These are phyloP conservation scores for Drosophila nr. fundita DNA, from an alignment of 2,888 invertebrate genomes.

Conservation along the genomic window DNA sequence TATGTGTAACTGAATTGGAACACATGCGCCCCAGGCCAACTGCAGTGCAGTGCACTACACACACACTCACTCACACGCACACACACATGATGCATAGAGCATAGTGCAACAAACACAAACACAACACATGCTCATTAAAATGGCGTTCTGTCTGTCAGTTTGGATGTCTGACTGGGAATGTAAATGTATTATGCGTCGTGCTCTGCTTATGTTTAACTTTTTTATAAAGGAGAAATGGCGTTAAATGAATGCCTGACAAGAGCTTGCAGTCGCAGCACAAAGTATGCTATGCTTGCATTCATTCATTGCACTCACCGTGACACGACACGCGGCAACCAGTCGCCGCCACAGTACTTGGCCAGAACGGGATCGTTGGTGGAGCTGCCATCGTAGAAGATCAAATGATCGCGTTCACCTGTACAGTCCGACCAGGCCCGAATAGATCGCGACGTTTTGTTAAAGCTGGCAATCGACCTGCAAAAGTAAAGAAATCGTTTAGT, in stretches of 20 bases:
- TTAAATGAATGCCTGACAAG: conserved; percentile 68
- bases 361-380: conserved; percentile 93
- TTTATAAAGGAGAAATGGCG: conserved; percentile 73
- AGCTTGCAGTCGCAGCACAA: conserved; percentile 25
- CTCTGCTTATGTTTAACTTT: conserved; percentile 70
- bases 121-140: conserved; percentile 74
- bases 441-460: conserved; percentile 90
- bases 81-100: conserved; percentile 13
- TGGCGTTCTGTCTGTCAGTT: conserved; percentile 59
- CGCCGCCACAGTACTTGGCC: conserved; percentile 95
- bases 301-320: conserved; percentile 85
- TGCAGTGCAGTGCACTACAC: conserved; percentile 78
- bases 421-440: conserved; percentile 93
- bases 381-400: conserved; percentile 94
- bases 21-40: conserved; percentile 77
- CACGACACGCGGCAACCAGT: conserved; percentile 92
- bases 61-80: conserved; percentile 11
- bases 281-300: conserved; percentile 8
- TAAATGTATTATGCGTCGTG: conserved; percentile 69
- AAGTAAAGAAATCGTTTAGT: neutral
- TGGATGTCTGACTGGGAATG: conserved; percentile 42
- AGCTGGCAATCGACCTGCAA: conserved; percentile 86
- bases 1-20: conserved; percentile 75
- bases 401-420: conserved; percentile 92
- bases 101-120: conserved; percentile 17